These are phyloP conservation scores for Ips nitidus DNA, from an alignment of 1,140 invertebrate species.

Conservation along the genomic window DNA sequence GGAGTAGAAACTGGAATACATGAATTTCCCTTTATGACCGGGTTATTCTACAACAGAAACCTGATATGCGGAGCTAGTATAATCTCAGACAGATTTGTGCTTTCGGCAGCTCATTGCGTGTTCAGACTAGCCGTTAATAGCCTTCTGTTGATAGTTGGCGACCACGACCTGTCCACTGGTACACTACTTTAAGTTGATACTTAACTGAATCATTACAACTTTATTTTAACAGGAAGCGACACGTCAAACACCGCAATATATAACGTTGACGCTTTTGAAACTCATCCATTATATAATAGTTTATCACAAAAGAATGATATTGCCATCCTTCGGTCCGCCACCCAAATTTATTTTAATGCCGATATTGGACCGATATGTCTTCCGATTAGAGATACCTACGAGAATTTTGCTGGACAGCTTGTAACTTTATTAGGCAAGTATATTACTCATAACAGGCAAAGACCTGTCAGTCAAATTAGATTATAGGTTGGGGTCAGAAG, in stretches of 20 bases:
- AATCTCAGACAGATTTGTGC: constrained; percentile 60
- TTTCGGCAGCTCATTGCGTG: constrained; percentile 73
- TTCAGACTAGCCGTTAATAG: constrained; percentile 20
- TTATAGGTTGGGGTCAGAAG: constrained; percentile 66
- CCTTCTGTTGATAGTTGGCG: constrained; percentile 58
- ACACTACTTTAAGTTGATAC: not conserved
- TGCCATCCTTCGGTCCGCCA: constrained; percentile 57
- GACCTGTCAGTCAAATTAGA: too few species aligned
- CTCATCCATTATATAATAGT: constrained; percentile 52
- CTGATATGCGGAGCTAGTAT: constrained; percentile 68
- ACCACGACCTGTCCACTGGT: constrained; percentile 40
- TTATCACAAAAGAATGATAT: constrained; percentile 62
- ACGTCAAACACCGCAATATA: constrained; percentile 49
- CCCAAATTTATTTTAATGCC: constrained; percentile 56
- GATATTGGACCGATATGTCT: constrained; percentile 66
- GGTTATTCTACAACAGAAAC: constrained; percentile 53
- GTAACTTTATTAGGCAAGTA: constrained; percentile 58
- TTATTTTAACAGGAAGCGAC: constrained; percentile 50
- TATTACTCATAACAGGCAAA: too few species aligned
- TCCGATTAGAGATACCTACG: constrained; percentile 58
- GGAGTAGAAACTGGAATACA: constrained; percentile 61
- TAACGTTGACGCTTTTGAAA: constrained; percentile 39
- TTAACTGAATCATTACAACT: not conserved
- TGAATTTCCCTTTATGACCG: constrained; percentile 69
- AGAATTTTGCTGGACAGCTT: constrained; percentile 54